Evolutionary conservation across 2,113 vertebrate species (phyloP).

Genomic region (Motacilla tschutschensis): DNA sequence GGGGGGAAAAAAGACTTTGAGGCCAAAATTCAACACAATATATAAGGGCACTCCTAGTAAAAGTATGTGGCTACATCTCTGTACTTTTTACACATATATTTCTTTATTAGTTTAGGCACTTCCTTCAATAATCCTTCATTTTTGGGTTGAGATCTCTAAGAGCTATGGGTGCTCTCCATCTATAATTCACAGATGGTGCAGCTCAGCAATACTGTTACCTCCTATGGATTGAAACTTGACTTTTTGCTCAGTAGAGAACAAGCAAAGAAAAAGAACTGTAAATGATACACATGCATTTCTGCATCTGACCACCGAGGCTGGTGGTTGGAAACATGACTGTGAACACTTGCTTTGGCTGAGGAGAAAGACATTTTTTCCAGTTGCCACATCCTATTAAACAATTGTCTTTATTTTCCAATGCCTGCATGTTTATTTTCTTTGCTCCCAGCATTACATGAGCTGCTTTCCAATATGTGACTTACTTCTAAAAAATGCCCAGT

Average conservation of each 20-base stretch:
- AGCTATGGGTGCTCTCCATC: neutral
- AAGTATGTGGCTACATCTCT: neutral
- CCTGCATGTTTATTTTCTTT: constrained; percentile 17
- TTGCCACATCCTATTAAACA: neutral
- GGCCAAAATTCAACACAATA: neutral
- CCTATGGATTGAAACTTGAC: neutral
- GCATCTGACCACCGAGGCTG: neutral
- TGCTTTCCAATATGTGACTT: neutral
- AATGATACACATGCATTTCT: neutral
- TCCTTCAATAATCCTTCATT: neutral
- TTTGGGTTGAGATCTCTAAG: neutral
- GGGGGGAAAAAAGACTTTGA: neutral
- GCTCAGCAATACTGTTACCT: neutral
- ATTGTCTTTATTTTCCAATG: neutral
- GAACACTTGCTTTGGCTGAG: neutral
- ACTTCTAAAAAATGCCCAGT: neutral
- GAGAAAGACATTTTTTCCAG: neutral
- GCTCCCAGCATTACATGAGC: neutral
- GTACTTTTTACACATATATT: neutral
- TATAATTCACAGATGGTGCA: neutral
- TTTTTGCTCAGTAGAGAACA: neutral
- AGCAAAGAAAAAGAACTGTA: neutral
- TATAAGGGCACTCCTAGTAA: neutral
- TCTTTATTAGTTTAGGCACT: neutral
- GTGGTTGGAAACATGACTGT: accelerated